phyloP scores from a whole-genome alignment of 2,113 vertebrate species.

The Bucco capensis region DNA sequence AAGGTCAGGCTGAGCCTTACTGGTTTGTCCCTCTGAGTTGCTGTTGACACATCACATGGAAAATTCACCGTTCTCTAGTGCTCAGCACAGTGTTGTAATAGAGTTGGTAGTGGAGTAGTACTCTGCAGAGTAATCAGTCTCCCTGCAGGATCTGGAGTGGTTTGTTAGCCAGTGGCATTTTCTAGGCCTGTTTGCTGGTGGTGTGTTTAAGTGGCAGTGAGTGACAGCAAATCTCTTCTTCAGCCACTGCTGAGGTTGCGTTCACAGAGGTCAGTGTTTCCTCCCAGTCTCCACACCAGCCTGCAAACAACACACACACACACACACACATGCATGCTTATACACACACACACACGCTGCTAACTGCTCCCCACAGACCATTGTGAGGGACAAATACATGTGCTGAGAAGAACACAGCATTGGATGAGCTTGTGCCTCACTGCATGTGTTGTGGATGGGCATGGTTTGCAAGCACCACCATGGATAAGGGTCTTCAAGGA shows the following conservation, averaged over 20 bases:
- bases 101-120: neutral
- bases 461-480: rapidly evolving
- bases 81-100: neutral
- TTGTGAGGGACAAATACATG: rapidly evolving
- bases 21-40: neutral
- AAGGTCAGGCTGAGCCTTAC: neutral
- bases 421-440: neutral
- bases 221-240: neutral
- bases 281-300: rapidly evolving
- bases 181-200: neutral
- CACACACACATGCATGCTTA: too few species aligned
- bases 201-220: neutral
- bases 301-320: neutral
- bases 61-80: neutral
- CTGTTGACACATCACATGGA: neutral
- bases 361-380: too few species aligned
- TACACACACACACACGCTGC: too few species aligned
- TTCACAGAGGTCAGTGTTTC: neutral
- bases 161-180: neutral
- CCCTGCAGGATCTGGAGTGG: neutral
- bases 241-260: rapidly evolving
- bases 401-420: rapidly evolving
- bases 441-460: rapidly evolving
- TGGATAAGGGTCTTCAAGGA: neutral
- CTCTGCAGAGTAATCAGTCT: neutral